Conservation (phyloP, 2,888 invertebrate genomes). For the Andrena praecox region DNA sequence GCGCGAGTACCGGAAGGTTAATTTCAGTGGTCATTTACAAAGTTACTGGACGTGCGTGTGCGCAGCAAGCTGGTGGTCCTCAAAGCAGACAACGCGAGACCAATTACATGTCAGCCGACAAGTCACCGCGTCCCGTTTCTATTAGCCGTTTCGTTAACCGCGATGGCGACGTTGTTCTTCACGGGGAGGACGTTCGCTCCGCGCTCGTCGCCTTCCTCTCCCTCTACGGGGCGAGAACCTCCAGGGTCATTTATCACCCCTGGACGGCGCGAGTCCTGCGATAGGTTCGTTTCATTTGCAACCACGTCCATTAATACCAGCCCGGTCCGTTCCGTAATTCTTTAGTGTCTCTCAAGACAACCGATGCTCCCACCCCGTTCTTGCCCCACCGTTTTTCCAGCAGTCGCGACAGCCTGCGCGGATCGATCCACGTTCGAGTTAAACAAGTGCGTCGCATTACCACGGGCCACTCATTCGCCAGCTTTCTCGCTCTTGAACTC, state of each 20-base stretch:
- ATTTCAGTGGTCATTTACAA: too few species aligned
- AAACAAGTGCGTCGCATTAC: conserved; percentile 25
- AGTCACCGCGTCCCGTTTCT: conserved; percentile 29
- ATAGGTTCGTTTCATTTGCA: conserved; percentile 72
- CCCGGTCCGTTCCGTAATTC: conserved; percentile 50
- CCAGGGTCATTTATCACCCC: conserved; percentile 62
- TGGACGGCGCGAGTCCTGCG: conserved; percentile 48
- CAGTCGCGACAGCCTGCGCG: conserved; percentile 17
- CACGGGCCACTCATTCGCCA: not conserved
- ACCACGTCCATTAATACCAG: conserved; percentile 68
- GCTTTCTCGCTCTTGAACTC: not conserved
- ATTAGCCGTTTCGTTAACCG: conserved; percentile 40
- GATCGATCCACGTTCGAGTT: conserved; percentile 31
- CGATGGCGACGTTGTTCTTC: conserved; percentile 52
- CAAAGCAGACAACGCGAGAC: conserved; percentile 47
- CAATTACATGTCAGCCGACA: conserved; percentile 59
- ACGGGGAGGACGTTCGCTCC: conserved; percentile 31
- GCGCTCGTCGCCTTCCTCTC: conserved; percentile 39
- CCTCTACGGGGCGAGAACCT: conserved; percentile 20
- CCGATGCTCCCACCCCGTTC: conserved; percentile 52
- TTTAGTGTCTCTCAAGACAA: conserved; percentile 57
- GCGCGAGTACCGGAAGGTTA: too few species aligned
- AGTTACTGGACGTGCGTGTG: not conserved
- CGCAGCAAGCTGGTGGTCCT: conserved; percentile 11
- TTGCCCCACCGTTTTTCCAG: conserved; percentile 23